Evolutionary conservation across 2,888 invertebrate species (phyloP), one percentile per base, ranked within the genome.

Genomic region (Dermolepida albohirtum): DNA sequence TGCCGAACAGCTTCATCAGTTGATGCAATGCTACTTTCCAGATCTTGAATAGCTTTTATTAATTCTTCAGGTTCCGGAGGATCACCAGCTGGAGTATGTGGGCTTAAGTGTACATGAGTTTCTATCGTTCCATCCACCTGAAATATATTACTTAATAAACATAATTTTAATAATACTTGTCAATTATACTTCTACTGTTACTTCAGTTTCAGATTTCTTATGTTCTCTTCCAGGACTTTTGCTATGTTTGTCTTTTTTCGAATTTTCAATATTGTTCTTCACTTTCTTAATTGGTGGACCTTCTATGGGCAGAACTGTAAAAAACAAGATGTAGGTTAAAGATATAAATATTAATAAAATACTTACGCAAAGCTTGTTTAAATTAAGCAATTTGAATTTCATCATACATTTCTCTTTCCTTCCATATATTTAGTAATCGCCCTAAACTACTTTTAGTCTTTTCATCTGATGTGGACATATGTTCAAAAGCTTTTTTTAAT

Each of bases 11-110:
- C 89, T 71, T 96, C 97, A 86, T 98, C 98, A 76, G 96, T 94
- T 0, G 97, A 97, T 1, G 98, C 97, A 68, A 96, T 95, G 78
- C 95, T 95, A 77, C 94, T 94, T 83, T 98, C 98, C 77, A 98
- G 85, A 75, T 95, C 95, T 83, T 92, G 86, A 66, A 92, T 85
- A 1, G 89, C 90, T 84, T 93, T 94, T 70, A 97, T 92, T 34
- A 98, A 87, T 77, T 96, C 96, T 78, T 97, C 96, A 0, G 97
- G 93, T 84, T 97, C 95, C 0, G 96, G 95, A 0, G 95, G 94
- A 79, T 96, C 95, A 1, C 92, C 92, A 0, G 90, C 89, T 0
- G 93, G 93, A 6, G 92, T 89, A 76, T 89, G 90, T 0, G 94
- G 94, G 78, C 94, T 94, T 64, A 93, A 85, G 16, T 91, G 92